Evolutionary conservation across 2,113 vertebrate genomes (phyloP).

Genomic region (Laticauda laticaudata): DNA sequence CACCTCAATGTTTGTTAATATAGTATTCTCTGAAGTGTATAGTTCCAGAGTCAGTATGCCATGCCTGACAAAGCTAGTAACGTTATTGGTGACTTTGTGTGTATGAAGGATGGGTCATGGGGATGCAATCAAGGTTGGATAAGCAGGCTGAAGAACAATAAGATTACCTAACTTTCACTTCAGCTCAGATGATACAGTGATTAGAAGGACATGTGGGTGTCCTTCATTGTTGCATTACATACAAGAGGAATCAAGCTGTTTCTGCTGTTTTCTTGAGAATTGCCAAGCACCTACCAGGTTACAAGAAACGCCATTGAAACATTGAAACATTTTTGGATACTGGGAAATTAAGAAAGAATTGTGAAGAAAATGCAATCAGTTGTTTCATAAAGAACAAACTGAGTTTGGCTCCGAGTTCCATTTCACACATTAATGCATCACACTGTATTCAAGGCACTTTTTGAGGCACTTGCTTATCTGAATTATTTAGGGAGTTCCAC

Average conservation of each 20-base stretch:
- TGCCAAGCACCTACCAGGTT: conserved; percentile 26
- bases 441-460: conserved; percentile 16
- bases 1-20: background rate
- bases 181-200: background rate
- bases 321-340: conserved; percentile 5
- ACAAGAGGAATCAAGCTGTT: conserved; percentile 49
- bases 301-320: background rate
- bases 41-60: background rate
- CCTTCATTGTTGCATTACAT: background rate
- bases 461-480: conserved; percentile 48
- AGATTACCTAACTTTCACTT: background rate
- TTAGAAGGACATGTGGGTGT: background rate
- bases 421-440: conserved; percentile 17
- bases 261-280: conserved; percentile 41
- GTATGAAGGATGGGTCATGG: background rate
- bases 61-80: background rate
- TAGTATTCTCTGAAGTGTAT: background rate
- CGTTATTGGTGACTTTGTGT: background rate
- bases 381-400: background rate
- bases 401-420: background rate
- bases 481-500: conserved; percentile 36
- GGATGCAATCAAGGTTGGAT: background rate
- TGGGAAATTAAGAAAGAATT: background rate
- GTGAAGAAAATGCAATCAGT: background rate
- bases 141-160: background rate